A percentile compares a stretch with the other conserved stretches of the same genome.
phyloP scores from a whole-genome alignment of 2,797 vertebrate species.

The Arremon aurantiirostris region DNA sequence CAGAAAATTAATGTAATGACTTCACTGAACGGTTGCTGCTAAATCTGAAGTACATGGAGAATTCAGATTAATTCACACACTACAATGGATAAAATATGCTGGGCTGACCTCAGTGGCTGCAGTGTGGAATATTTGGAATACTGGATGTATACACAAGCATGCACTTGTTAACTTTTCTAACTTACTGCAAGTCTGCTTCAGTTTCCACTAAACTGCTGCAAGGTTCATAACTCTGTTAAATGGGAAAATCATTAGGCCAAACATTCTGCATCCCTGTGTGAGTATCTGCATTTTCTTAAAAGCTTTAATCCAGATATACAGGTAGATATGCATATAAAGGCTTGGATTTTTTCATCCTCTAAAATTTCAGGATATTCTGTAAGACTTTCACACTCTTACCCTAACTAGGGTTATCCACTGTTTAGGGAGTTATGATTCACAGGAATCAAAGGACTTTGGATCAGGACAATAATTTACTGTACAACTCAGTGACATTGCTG shows the following conservation, averaged over 20 bases:
- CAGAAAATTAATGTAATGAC: neutral
- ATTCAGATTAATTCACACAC: neutral
- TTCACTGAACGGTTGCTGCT: neutral
- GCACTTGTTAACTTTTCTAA: neutral
- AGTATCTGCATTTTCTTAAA: neutral
- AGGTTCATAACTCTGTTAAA: neutral
- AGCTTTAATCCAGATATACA: neutral
- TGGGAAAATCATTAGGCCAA: neutral
- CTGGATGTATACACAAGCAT: neutral
- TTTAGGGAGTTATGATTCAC: neutral
- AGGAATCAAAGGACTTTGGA: neutral
- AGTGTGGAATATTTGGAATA: neutral
- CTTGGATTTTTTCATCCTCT: neutral
- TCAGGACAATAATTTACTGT: neutral
- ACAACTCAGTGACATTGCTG: neutral
- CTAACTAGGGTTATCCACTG: neutral
- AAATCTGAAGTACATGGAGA: neutral
- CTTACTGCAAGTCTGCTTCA: neutral
- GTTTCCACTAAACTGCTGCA: neutral
- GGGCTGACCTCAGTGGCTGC: neutral
- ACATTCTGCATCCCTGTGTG: fast-evolving
- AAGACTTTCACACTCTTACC: neutral
- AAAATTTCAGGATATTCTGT: neutral
- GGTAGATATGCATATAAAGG: neutral
- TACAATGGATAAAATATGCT: slow-evolving; percentile 19